Conservation (phyloP, 2,888 invertebrate species). For the Aleiodes leptofemur region DNA sequence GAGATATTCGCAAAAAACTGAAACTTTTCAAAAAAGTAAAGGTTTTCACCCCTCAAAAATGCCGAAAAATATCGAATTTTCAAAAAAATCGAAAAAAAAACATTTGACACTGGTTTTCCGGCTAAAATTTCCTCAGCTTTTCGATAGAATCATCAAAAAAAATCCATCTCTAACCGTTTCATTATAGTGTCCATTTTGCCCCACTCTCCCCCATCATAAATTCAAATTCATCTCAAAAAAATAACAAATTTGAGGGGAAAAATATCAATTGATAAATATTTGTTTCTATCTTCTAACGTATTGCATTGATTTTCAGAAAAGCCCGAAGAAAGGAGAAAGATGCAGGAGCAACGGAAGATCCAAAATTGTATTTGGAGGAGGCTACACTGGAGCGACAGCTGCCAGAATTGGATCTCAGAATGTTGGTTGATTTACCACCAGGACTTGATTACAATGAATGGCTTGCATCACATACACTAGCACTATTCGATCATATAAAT, state of each 20-base stretch:
- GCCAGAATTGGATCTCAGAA: slow-evolving; percentile 94
- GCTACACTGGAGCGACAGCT: slow-evolving; percentile 95
- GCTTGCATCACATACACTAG: slow-evolving; percentile 98
- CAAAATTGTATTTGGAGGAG: slow-evolving; percentile 96
- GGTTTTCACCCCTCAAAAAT: too few species aligned
- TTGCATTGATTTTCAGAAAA: slow-evolving; percentile 83
- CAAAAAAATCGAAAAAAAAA: too few species aligned
- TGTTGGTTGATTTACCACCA: slow-evolving; percentile 95
- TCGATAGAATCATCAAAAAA: too few species aligned
- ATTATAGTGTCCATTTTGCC: too few species aligned
- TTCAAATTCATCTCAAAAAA: not conserved
- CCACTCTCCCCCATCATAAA: too few species aligned
- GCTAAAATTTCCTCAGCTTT: too few species aligned
- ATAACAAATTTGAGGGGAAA: not conserved
- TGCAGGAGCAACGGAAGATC: slow-evolving; percentile 85
- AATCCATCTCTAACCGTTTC: too few species aligned
- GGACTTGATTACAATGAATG: slow-evolving; percentile 99
- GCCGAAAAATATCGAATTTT: too few species aligned
- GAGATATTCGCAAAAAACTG: too few species aligned
- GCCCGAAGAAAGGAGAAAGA: slow-evolving; percentile 97
- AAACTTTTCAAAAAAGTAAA: too few species aligned
- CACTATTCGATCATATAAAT: slow-evolving; percentile 99
- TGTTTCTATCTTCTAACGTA: not conserved
- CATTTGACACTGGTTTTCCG: too few species aligned
- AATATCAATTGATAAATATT: not conserved